Percentiles rank a stretch among this genome's conserved stretches.
phyloP scores from a whole-genome alignment of 2,113 vertebrate species.

The Brachirus orientalis region DNA sequence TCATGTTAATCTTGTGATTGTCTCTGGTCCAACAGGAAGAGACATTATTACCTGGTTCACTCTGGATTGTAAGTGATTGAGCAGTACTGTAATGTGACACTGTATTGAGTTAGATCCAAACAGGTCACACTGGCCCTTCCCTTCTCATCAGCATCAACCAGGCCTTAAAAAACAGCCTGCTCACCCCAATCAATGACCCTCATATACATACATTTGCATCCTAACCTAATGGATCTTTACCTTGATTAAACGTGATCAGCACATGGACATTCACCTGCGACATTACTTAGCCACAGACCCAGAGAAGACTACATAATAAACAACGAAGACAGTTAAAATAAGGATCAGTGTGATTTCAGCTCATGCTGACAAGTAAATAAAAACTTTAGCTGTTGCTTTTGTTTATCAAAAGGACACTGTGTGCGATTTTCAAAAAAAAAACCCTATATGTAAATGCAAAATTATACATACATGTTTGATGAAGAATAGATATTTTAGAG shows the following conservation, averaged over 20 bases:
- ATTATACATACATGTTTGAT: not conserved
- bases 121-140: conserved; percentile 82
- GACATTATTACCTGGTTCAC: conserved; percentile 68
- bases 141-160: conserved; percentile 77
- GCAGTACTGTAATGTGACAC: conserved; percentile 80
- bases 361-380: too few relatives aligned
- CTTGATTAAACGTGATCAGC: conserved; percentile 72
- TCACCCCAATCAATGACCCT: conserved; percentile 78
- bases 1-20: conserved; percentile 55
- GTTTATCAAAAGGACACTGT: too few relatives aligned
- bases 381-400: too few relatives aligned
- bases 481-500: too few relatives aligned
- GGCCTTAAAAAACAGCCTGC: conserved; percentile 65
- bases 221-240: conserved; percentile 78
- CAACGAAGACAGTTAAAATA: not conserved
- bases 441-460: not conserved
- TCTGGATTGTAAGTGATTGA: conserved; percentile 81
- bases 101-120: conserved; percentile 81
- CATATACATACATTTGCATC: conserved; percentile 83
- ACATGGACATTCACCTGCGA: conserved; percentile 54
- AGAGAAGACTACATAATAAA: conserved; percentile 1
- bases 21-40: conserved; percentile 49
- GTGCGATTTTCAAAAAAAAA: too few relatives aligned
- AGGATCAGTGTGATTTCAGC: not conserved
- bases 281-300: conserved; percentile 14